Conservation (phyloP, 2,888 invertebrate genomes). For the Elegia similella region DNA sequence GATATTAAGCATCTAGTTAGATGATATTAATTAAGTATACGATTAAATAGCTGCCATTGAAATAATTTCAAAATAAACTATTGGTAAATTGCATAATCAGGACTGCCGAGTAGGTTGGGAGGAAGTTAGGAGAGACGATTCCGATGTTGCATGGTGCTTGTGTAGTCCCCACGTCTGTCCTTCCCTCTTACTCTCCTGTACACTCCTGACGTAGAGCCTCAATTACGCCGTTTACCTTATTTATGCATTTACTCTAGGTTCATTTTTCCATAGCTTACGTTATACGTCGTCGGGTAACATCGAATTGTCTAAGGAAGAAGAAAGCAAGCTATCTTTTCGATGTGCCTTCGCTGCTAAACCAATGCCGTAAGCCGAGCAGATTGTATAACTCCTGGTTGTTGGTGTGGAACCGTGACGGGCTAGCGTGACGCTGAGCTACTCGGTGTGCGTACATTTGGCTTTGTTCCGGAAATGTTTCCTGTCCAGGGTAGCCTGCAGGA, state of each 20-base stretch:
- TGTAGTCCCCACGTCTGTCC: too few species aligned
- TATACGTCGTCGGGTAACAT: constrained; percentile 80
- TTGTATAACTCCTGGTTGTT: constrained; percentile 70
- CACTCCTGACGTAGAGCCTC: too few species aligned
- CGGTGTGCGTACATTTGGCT: constrained; percentile 56
- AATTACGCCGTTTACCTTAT: too few species aligned
- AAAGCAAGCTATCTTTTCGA: constrained; percentile 71
- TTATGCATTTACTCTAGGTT: constrained; percentile 29
- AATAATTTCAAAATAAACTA: constrained; percentile 20
- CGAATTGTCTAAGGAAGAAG: constrained; percentile 59
- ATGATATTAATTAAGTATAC: not conserved
- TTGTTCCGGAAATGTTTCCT: constrained; percentile 52
- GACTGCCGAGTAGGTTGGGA: too few species aligned
- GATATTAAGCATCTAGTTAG: constrained; percentile 8
- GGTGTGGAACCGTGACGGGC: constrained; percentile 49
- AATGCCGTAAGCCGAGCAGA: constrained; percentile 71
- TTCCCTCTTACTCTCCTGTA: too few species aligned
- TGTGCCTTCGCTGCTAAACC: constrained; percentile 73
- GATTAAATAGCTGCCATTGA: constrained; percentile 17
- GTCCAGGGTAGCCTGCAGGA: constrained; percentile 44
- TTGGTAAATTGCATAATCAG: not conserved
- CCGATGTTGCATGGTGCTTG: too few species aligned
- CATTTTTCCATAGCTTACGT: constrained; percentile 72
- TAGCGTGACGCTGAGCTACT: constrained; percentile 48
- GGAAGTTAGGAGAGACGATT: too few species aligned